phyloP scores from a whole-genome alignment of 2,888 invertebrate species.

The Apoda limacodes region DNA sequence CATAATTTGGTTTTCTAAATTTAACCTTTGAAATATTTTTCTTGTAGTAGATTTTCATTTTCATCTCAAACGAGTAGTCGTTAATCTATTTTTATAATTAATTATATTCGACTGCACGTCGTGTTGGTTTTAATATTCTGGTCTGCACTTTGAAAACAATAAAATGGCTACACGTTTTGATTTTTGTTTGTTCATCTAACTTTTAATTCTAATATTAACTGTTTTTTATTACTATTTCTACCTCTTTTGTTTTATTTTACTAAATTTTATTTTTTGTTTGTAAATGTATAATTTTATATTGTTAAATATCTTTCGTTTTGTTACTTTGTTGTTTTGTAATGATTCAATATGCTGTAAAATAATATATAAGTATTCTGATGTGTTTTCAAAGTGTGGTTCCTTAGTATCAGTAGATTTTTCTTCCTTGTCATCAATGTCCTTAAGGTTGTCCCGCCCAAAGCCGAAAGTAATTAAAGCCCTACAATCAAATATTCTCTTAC shows the following conservation, averaged over 20 bases:
- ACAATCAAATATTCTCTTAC: slow-evolving; percentile 33
- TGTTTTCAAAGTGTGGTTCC: slow-evolving; percentile 56
- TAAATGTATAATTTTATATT: slow-evolving; percentile 12
- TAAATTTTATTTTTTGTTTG: slow-evolving; percentile 7
- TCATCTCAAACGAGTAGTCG: slow-evolving; percentile 56
- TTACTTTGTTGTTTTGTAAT: too few species aligned
- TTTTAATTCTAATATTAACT: slow-evolving; percentile 8
- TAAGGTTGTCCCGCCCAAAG: slow-evolving; percentile 65
- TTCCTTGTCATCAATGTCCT: slow-evolving; percentile 34
- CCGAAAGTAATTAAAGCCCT: slow-evolving; percentile 55
- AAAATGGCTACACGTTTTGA: too few species aligned
- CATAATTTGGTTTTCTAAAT: slow-evolving; percentile 39
- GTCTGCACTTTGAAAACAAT: slow-evolving; percentile 58
- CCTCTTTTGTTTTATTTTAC: too few species aligned
- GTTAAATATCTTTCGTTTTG: too few species aligned
- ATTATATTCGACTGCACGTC: slow-evolving; percentile 50
- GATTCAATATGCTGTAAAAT: too few species aligned
- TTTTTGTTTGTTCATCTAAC: too few species aligned
- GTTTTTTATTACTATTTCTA: slow-evolving; percentile 4
- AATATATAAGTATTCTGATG: too few species aligned
- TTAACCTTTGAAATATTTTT: slow-evolving; percentile 18
- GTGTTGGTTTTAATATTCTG: slow-evolving; percentile 26
- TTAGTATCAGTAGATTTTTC: slow-evolving; percentile 46
- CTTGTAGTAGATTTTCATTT: slow-evolving; percentile 23
- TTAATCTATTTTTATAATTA: slow-evolving; percentile 20